Conservation (phyloP, 2,113 vertebrate species). For the Ahaetulla prasina region DNA sequence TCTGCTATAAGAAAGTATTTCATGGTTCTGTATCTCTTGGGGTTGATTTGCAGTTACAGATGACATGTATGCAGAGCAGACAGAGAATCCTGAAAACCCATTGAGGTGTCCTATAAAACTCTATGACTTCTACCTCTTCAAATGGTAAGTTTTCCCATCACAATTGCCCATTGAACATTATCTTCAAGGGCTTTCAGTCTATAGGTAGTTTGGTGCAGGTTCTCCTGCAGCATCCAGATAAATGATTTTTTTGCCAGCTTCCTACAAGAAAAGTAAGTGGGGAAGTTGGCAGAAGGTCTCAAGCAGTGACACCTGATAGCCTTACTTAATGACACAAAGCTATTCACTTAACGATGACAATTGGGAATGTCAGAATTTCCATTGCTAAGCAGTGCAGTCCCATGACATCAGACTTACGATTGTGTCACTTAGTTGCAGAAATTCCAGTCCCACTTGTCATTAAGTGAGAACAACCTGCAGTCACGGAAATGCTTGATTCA, state of each 20-base stretch:
- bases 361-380: not conserved
- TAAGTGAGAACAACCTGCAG: not conserved
- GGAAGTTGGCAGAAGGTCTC: not conserved
- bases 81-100: conserved; percentile 95
- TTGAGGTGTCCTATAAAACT: conserved; percentile 98
- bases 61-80: conserved; percentile 97
- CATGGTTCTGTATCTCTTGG: not conserved
- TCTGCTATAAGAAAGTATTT: not conserved
- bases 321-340: not conserved
- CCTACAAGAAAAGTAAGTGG: not conserved
- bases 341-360: not conserved
- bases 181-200: not conserved
- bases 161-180: not conserved
- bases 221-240: not conserved
- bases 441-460: not conserved
- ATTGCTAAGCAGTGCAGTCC: not conserved
- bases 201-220: not conserved
- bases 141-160: conserved; percentile 81
- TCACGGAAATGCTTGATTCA: not conserved
- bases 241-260: not conserved
- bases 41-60: conserved; percentile 83
- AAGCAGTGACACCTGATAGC: not conserved
- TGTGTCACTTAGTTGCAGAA: not conserved
- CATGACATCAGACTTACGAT: not conserved
- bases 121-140: conserved; percentile 99